phyloP scores from a whole-genome alignment of 2,888 invertebrate species.

The Nineta flava region DNA sequence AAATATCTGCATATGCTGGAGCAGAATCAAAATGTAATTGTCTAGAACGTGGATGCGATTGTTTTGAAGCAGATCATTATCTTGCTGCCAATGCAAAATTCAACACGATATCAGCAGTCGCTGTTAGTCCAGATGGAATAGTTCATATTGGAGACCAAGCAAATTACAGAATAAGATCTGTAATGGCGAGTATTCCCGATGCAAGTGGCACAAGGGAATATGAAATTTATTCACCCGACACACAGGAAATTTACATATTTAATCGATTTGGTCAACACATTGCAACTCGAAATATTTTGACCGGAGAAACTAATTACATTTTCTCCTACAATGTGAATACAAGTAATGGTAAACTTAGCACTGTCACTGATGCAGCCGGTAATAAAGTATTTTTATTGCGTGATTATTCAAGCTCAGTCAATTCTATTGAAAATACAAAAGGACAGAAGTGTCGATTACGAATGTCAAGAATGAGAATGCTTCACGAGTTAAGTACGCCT shows the following conservation, averaged over 20 bases:
- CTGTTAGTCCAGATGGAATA: conserved; percentile 85
- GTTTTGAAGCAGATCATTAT: conserved; percentile 83
- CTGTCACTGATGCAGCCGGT: conserved; percentile 85
- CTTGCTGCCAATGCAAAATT: conserved; percentile 87
- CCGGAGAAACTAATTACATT: conserved; percentile 81
- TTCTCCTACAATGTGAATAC: conserved; percentile 96
- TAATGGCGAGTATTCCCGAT: conserved; percentile 79
- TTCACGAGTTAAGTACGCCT: conserved; percentile 79
- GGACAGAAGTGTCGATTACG: conserved; percentile 79
- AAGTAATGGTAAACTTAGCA: conserved; percentile 85
- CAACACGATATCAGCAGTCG: conserved; percentile 82
- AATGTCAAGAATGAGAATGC: conserved; percentile 85
- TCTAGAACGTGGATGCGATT: conserved; percentile 77
- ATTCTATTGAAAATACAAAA: conserved; percentile 87
- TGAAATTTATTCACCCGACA: conserved; percentile 88
- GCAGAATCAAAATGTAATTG: conserved; percentile 90
- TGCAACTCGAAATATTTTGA: conserved; percentile 86
- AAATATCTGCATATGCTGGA: conserved; percentile 85
- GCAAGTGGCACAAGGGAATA: conserved; percentile 73
- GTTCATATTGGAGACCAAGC: conserved; percentile 94
- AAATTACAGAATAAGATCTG: conserved; percentile 72
- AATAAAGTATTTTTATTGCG: conserved; percentile 72
- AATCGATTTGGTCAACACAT: conserved; percentile 91
- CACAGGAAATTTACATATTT: conserved; percentile 87
- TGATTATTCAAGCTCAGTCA: conserved; percentile 76